phyloP scores from a whole-genome alignment of 2,113 vertebrate genomes.

The Ictalurus furcatus region DNA sequence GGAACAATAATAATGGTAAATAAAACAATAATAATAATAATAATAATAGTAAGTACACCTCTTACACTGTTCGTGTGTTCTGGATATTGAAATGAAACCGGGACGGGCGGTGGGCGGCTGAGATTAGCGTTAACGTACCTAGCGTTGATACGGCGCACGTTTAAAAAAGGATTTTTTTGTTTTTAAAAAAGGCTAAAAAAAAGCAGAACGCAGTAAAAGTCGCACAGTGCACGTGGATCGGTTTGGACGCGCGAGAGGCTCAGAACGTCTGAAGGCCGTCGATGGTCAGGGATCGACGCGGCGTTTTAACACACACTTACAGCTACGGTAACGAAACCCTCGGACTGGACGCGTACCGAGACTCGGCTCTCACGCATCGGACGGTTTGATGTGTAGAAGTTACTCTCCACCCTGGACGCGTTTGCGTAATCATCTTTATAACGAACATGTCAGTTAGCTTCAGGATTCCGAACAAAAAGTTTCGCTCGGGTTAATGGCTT shows the following conservation, averaged over 20 bases:
- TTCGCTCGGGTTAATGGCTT: background rate
- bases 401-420: background rate
- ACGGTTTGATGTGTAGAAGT: background rate
- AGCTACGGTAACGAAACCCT: slow-evolving; percentile 10
- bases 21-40: background rate
- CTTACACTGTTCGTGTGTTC: background rate
- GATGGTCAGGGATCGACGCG: background rate
- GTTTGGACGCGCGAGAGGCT: slow-evolving; percentile 8
- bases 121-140: background rate
- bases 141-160: background rate
- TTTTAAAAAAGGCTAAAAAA: no score
- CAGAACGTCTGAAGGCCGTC: slow-evolving; percentile 19
- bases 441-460: background rate
- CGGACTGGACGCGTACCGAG: background rate
- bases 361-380: background rate
- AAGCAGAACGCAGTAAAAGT: background rate
- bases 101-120: background rate
- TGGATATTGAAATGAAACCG: background rate
- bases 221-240: slow-evolving; percentile 34
- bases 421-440: background rate
- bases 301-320: background rate
- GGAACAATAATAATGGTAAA: slow-evolving; percentile 51
- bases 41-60: background rate
- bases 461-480: background rate
- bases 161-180: background rate